Evolutionary conservation across 2,797 vertebrate genomes (phyloP).

Genomic region (Gallinago nigripennis): DNA sequence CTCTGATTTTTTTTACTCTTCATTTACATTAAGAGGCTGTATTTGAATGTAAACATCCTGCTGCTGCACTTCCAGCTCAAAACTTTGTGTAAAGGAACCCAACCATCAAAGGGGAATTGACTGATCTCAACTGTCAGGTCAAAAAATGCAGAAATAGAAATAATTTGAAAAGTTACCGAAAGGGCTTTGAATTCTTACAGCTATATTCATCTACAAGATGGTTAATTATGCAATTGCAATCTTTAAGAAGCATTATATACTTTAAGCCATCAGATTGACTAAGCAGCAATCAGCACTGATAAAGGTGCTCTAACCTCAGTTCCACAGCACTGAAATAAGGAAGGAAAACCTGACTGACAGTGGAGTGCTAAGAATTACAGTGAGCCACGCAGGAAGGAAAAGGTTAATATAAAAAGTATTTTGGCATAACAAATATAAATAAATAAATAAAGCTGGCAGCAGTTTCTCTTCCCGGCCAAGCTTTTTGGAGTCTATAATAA

Average conservation of each 20-base stretch:
- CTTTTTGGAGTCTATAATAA: conserved; percentile 60
- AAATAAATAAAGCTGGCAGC: neutral
- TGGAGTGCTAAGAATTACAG: neutral
- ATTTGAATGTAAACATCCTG: conserved; percentile 31
- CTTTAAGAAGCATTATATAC: conserved; percentile 32
- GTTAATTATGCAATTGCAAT: conserved; percentile 36
- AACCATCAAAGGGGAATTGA: neutral
- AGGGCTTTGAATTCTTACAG: conserved; percentile 17
- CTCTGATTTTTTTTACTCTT: neutral
- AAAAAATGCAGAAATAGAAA: conserved; percentile 10
- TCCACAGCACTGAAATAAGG: neutral
- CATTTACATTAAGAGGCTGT: neutral
- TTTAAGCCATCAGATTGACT: conserved; percentile 28
- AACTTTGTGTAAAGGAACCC: neutral
- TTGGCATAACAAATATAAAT: conserved; percentile 12
- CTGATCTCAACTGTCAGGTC: neutral
- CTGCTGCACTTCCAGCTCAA: conserved; percentile 1
- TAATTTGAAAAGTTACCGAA: conserved; percentile 27
- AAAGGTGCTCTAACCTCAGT: neutral
- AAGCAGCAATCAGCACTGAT: conserved; percentile 17
- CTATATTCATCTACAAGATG: neutral
- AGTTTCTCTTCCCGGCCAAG: conserved; percentile 34
- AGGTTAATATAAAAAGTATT: conserved; percentile 33
- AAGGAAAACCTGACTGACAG: neutral
- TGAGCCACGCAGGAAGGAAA: neutral